A percentile compares a stretch with the other conserved stretches of the same genome.
phyloP scores from a whole-genome alignment of 2,888 invertebrate genomes.

The Trachelus stipa region DNA sequence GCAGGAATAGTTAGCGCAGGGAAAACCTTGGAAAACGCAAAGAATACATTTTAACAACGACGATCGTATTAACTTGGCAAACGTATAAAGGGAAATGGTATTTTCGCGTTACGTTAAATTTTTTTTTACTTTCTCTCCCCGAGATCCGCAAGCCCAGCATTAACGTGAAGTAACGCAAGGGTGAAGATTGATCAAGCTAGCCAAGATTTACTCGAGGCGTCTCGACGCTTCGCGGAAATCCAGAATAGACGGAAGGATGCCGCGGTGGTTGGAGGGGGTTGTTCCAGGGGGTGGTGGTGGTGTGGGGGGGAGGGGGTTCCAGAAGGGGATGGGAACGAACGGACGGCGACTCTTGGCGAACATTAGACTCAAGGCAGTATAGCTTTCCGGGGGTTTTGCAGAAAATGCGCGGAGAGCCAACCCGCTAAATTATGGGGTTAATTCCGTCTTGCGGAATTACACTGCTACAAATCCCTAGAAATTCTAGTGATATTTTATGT shows the following conservation, averaged over 20 bases:
- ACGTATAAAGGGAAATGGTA: background rate
- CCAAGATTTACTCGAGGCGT: background rate
- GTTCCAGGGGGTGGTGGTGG: no score
- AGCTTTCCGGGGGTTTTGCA: constrained; percentile 32
- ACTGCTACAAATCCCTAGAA: constrained; percentile 25
- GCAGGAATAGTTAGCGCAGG: background rate
- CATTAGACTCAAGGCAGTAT: constrained; percentile 9
- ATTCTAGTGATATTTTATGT: background rate
- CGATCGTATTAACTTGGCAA: background rate
- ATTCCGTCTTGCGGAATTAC: constrained; percentile 29
- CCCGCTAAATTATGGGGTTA: constrained; percentile 38
- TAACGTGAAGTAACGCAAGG: background rate
- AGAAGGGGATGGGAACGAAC: background rate
- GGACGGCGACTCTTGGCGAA: constrained; percentile 9
- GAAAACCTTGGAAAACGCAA: background rate
- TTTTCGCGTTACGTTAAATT: background rate
- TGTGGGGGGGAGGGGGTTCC: background rate
- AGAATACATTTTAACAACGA: background rate
- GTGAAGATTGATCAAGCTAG: background rate
- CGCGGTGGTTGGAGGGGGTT: background rate
- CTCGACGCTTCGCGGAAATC: background rate
- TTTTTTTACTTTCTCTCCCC: background rate
- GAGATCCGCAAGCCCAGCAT: background rate
- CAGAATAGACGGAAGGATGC: background rate
- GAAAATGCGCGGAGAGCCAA: constrained; percentile 28